phyloP scores from a whole-genome alignment of 2,888 invertebrate genomes.

The Napeogenes sylphis region DNA sequence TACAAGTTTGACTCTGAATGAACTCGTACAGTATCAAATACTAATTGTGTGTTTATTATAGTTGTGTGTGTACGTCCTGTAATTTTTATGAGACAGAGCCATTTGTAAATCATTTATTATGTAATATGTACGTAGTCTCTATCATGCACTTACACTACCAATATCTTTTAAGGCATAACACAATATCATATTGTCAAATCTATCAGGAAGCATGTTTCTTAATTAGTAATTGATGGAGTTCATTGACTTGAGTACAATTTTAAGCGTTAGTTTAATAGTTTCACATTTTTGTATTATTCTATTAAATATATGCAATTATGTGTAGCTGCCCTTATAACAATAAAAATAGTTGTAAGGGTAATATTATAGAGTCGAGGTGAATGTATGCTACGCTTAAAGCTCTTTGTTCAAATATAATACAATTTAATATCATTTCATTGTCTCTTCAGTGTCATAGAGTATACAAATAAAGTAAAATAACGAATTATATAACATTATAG shows the following conservation, averaged over 20 bases:
- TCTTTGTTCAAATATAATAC: constrained; percentile 10
- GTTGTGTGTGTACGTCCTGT: constrained; percentile 35
- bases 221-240: constrained; percentile 67
- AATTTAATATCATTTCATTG: background rate
- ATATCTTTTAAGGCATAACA: constrained; percentile 71
- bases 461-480: background rate
- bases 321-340: constrained; percentile 9
- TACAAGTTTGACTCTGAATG: no score
- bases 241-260: constrained; percentile 48
- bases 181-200: constrained; percentile 74
- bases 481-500: background rate
- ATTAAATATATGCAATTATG: constrained; percentile 9
- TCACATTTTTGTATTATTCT: background rate
- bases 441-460: background rate
- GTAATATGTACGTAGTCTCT: constrained; percentile 32
- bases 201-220: constrained; percentile 76
- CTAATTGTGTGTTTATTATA: no score
- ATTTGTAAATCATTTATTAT: constrained; percentile 19
- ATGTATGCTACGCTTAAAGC: constrained; percentile 17
- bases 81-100: constrained; percentile 36
- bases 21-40: no score
- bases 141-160: constrained; percentile 69
- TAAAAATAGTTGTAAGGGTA: constrained; percentile 11
- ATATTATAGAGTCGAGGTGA: constrained; percentile 6
- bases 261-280: constrained; percentile 10